Percentiles rank a stretch among this genome's conserved stretches.
Evolutionary conservation across 2,113 vertebrate species (phyloP).

Genomic region (Petrocephalus microphthalmus): DNA sequence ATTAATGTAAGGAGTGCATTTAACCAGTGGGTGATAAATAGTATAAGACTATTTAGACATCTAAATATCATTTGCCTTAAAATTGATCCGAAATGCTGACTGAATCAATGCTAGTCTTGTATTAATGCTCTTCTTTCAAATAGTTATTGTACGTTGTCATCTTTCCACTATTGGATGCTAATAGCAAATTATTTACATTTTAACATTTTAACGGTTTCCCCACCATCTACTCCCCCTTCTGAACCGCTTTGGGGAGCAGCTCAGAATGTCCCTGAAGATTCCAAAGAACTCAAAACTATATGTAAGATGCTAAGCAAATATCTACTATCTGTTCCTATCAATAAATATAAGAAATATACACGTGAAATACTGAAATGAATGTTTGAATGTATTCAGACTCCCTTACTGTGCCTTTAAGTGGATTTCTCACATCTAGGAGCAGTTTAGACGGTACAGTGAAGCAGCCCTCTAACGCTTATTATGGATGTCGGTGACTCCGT

Average conservation of each 20-base stretch:
- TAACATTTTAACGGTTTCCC: too few species aligned
- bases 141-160: not conserved
- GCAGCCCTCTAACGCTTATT: not conserved
- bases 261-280: not conserved
- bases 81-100: not conserved
- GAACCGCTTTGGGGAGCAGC: not conserved
- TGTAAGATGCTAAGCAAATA: not conserved
- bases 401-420: not conserved
- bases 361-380: not conserved
- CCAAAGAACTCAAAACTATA: too few species aligned
- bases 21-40: not conserved
- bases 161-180: not conserved
- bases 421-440: not conserved
- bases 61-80: not conserved
- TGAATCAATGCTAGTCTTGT: not conserved
- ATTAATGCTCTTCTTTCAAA: not conserved
- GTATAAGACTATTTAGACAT: not conserved
- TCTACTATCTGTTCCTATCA: not conserved
- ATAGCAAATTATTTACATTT: not conserved
- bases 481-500: not conserved
- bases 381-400: not conserved
- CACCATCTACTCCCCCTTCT: not conserved
- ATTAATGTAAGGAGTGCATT: not conserved
- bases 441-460: not conserved
- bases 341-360: not conserved